Conservation (phyloP, 2,113 vertebrate species). For the Mustela lutreola region DNA sequence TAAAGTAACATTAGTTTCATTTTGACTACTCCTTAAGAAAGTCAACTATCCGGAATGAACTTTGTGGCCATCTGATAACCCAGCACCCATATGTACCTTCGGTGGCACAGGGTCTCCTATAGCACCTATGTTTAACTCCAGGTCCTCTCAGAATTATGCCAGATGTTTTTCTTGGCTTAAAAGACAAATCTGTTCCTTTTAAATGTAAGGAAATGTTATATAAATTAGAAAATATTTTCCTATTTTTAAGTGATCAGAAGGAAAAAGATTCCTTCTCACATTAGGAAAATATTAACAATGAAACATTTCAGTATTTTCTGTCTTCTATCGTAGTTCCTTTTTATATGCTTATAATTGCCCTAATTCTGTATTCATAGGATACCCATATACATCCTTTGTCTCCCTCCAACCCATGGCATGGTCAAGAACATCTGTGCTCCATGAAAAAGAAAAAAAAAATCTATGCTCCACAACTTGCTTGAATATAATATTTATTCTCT, state of each 20-base stretch:
- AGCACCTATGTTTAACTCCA: background rate
- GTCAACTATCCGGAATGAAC: background rate
- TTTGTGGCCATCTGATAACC: background rate
- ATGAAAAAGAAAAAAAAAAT: background rate
- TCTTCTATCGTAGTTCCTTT: background rate
- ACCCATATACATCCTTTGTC: rapidly evolving
- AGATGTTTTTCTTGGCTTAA: background rate
- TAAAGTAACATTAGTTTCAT: background rate
- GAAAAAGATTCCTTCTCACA: background rate
- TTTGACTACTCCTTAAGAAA: background rate
- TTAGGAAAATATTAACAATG: background rate
- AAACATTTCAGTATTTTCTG: background rate
- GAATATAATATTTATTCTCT: background rate
- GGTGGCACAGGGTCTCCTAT: background rate
- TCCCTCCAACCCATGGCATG: background rate
- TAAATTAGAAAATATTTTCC: background rate
- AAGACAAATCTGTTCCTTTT: background rate
- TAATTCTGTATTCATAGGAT: background rate
- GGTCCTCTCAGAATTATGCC: background rate
- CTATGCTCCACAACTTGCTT: background rate
- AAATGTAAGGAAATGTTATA: background rate
- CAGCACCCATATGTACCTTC: no score
- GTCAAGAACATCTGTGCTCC: background rate
- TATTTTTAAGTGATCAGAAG: background rate
- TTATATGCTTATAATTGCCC: background rate